Evolutionary conservation across 2,888 invertebrate species (phyloP), one percentile per base, ranked within the genome.

Genomic region (Anodontia alba): DNA sequence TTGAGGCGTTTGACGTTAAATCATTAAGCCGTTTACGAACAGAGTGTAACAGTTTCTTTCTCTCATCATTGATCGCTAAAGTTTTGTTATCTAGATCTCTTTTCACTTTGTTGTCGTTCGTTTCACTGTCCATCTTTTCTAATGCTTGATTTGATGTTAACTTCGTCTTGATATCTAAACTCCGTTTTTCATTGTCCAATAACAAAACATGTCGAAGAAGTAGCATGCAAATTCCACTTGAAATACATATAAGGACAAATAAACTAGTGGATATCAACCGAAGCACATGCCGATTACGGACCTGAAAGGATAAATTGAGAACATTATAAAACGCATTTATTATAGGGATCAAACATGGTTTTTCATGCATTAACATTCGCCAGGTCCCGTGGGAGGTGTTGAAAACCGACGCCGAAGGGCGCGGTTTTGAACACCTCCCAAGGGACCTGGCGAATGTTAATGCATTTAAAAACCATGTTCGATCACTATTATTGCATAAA

Each of bases 141-240:
- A 1, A 15, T 17, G 33, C 5, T 8, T 29, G 8, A 57, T 5
- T 17, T 10, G 29, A 7, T 8, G 26, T 3, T 57, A 26, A 20
- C 57, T 51, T 51, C 5, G 57, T 57, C 29, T 29, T 7, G 10
- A 5, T 57, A 1, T 62, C 62, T 1, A 20, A 1, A 5, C 5
- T 33, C 10, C 54, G 10, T n/a, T 1, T 26, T 7, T 31, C 5
- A 5, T 62, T 31, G 5, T 33, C 8, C 33, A 62, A 10, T 31
- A 23, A 15, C 5, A 62, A 33, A 20, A 57, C 57, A 33, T 62
- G 33, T 31, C 62, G 62, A 8, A 62, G 62, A 10, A 62, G 62
- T 29, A 62, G 33, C 33, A 62, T 33, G 62, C 62, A 62, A 23
- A 62, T 62, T 62, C 62, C 62, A 31, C 23, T 33, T 20, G 62